These are phyloP conservation scores for Patella depressa DNA, from an alignment of 2,888 invertebrate species.

Conservation along the genomic window DNA sequence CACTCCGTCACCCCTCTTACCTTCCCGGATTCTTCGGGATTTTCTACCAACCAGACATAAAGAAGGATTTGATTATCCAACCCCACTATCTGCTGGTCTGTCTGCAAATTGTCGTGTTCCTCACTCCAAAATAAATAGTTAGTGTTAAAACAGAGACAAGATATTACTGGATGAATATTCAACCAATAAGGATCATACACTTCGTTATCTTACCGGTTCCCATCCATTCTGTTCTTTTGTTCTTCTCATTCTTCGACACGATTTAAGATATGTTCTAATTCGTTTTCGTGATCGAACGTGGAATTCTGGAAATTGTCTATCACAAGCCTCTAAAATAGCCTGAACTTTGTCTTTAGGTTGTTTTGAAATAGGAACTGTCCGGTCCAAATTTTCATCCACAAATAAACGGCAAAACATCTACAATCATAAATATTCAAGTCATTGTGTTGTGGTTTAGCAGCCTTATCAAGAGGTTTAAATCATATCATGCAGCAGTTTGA, in stretches of 20 bases:
- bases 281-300: slow-evolving; percentile 94
- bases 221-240: slow-evolving; percentile 85
- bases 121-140: no score
- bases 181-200: no score
- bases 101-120: no score
- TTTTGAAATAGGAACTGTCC: slow-evolving; percentile 96
- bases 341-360: slow-evolving; percentile 98
- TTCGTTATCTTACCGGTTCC: slow-evolving; percentile 83
- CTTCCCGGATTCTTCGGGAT: no score
- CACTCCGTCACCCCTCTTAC: no score
- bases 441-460: background rate
- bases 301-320: slow-evolving; percentile 96
- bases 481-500: background rate
- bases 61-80: no score
- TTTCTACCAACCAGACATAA: no score
- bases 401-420: slow-evolving; percentile 98
- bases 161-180: no score
- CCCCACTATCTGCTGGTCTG: no score
- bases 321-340: slow-evolving; percentile 96
- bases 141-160: no score
- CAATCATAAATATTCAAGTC: slow-evolving; percentile 32
- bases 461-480: background rate
- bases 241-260: slow-evolving; percentile 93
- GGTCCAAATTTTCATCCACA: slow-evolving; percentile 95
- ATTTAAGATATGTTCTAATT: slow-evolving; percentile 94